phyloP scores from a whole-genome alignment of 1,140 invertebrate genomes.

The Idris sp. region DNA sequence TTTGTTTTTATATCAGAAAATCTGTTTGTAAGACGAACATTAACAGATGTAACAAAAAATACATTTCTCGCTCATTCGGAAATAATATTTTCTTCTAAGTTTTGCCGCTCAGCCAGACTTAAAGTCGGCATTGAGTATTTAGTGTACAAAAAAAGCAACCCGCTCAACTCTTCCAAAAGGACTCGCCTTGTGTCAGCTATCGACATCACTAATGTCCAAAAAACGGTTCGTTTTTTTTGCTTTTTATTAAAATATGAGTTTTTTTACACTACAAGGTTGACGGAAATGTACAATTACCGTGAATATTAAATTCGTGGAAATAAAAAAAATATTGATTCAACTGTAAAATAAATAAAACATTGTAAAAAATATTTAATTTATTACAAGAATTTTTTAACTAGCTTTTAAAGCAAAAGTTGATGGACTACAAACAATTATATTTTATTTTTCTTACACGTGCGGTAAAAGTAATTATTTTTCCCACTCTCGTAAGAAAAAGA shows the following conservation, averaged over 20 bases:
- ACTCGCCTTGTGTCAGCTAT: conserved; percentile 24
- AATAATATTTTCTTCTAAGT: conserved; percentile 20
- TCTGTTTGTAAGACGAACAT: too few relatives aligned
- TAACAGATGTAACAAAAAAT: too few relatives aligned
- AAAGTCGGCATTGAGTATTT: conserved; percentile 53
- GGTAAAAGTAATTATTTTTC: too few relatives aligned
- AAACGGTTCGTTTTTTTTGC: conserved; percentile 63
- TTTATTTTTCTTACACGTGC: conserved; percentile 40
- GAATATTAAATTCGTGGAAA: conserved; percentile 21
- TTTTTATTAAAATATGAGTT: conserved; percentile 5
- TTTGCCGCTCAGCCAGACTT: conserved; percentile 1
- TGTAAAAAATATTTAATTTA: conserved; percentile 7
- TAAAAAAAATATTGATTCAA: too few relatives aligned
- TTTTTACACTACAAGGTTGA: conserved; percentile 40
- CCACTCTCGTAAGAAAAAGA: too few relatives aligned
- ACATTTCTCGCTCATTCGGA: too few relatives aligned
- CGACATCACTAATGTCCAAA: conserved; percentile 31
- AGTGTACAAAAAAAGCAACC: conserved; percentile 46
- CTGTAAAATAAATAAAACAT: conserved; percentile 17
- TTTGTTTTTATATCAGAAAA: too few relatives aligned
- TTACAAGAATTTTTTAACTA: conserved; percentile 2
- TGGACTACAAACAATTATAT: conserved; percentile 24
- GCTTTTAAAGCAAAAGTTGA: conserved; percentile 2
- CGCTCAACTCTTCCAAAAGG: conserved; percentile 6
- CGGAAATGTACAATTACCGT: conserved; percentile 20